Conservation (phyloP, 2,113 vertebrate genomes). For the Cnemophilus loriae region DNA sequence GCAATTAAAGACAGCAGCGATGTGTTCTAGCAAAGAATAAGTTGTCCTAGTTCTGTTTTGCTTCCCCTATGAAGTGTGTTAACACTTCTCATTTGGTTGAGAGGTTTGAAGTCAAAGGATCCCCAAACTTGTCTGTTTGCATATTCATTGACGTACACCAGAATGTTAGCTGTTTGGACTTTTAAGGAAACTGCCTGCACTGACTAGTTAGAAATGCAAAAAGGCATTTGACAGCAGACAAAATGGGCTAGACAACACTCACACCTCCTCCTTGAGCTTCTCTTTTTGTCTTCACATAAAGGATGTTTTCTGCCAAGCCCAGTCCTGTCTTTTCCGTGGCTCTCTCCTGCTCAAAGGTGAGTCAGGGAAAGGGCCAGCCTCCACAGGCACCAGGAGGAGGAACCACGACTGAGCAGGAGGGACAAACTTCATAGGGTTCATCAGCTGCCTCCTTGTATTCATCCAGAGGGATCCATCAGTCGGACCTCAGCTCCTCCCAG, state of each 20-base stretch:
- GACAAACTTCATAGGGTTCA: not conserved
- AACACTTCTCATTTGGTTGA: not conserved
- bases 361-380: not conserved
- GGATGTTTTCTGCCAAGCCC: not conserved
- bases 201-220: not conserved
- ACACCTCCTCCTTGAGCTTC: not conserved
- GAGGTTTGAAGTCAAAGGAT: not conserved
- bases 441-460: not conserved
- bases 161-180: not conserved
- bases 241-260: not conserved
- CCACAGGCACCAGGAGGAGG: not conserved
- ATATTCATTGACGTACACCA: rapidly evolving
- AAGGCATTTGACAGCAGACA: not conserved
- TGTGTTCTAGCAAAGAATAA: not conserved
- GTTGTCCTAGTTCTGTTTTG: not conserved
- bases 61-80: not conserved
- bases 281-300: not conserved
- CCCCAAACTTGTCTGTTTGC: not conserved
- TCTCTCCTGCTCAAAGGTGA: not conserved
- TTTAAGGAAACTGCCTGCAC: not conserved
- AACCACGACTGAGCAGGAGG: not conserved
- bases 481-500: not conserved
- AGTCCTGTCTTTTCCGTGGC: not conserved
- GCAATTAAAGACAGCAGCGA: not conserved
- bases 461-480: rapidly evolving